A percentile compares a stretch with the other conserved stretches of the same genome.
Conservation (phyloP, 2,888 invertebrate species). For the Phasia obesa region DNA sequence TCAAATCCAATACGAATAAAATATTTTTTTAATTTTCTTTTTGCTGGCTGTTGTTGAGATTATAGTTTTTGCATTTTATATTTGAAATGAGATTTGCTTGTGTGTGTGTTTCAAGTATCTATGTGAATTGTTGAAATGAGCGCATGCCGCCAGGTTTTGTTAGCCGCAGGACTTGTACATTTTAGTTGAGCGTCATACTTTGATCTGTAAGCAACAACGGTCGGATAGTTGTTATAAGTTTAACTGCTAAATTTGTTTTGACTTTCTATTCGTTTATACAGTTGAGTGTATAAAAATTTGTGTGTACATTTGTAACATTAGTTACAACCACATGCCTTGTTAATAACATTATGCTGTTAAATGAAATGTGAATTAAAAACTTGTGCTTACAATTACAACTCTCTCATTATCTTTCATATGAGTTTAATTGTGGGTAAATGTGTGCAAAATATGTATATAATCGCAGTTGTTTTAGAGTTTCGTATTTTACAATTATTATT, state of each 20-base stretch:
- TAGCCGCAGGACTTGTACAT: constrained; percentile 79
- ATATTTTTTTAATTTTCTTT: constrained; percentile 7
- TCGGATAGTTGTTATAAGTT: constrained; percentile 58
- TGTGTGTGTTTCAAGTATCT: constrained; percentile 25
- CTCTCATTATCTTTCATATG: constrained; percentile 9
- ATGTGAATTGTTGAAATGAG: constrained; percentile 56
- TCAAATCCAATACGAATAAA: constrained; percentile 65
- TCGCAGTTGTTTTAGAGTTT: constrained; percentile 9
- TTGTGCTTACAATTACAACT: constrained; percentile 22
- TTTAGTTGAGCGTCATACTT: constrained; percentile 78
- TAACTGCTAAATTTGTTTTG: constrained; percentile 9
- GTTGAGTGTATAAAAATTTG: neutral
- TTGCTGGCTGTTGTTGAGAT: neutral
- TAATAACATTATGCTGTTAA: constrained; percentile 53
- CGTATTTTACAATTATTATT: constrained; percentile 24
- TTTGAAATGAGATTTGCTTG: neutral
- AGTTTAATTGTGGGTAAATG: constrained; percentile 46
- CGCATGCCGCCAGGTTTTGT: constrained; percentile 78
- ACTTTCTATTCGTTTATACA: neutral
- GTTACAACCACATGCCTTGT: constrained; percentile 31
- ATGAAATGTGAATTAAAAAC: constrained; percentile 10
- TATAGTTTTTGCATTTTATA: constrained; percentile 14
- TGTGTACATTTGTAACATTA: constrained; percentile 24
- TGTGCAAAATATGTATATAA: constrained; percentile 47
- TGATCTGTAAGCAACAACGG: constrained; percentile 74